Base-by-base conservation (phyloP, 2,888 invertebrate genomes). In the Tricholauxania praeusta region DNA sequence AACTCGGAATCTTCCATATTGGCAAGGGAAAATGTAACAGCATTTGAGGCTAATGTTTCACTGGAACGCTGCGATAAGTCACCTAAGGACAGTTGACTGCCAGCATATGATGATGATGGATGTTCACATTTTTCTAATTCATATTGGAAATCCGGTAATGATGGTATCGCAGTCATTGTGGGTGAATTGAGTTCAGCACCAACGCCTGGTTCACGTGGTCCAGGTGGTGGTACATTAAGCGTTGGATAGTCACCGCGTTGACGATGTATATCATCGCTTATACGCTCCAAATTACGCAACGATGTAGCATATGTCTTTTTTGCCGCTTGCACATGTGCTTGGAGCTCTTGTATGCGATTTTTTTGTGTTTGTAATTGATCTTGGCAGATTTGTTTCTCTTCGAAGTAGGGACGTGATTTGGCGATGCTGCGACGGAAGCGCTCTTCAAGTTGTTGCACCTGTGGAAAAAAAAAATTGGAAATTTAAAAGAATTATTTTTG, bases 351-450 rank as follows among this genome's bases (percentile, higher is more conserved):
- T 19, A 97, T 95, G 82, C 94, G 92, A 78, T 91, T 91, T 84
- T 96, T 96, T 84, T 96, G 96, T 4, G 94, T 93, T 81, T 93
- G 93, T 72, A 97, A 86, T 84, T 96, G 95, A 81, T 94, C 93
- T 84, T 97, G 94, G 80, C 96, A 95, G 15, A 94, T 90, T 82
- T 93, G 91, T 88, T 96, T 96, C 86, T 96, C 93, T 77, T 97
- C 97, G 83, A 97, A 97, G 86, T 97, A 98, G 0, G 94, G 91
- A 73, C 96, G 91, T 1, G 97, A 94, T 87, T 96, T 97, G 52
- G 92, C 90, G 68, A 97, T 96, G 82, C 92, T 93, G 71, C 93
- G 91, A 79, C 93, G 93, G 72, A 95, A 90, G 81, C 93, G 93
- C 79, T 96, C 95, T 86, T 97, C 96, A 47, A 96, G 86, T 81